Evolutionary conservation across 2,888 invertebrate species (phyloP).

Genomic region (Coenonympha glycerion): DNA sequence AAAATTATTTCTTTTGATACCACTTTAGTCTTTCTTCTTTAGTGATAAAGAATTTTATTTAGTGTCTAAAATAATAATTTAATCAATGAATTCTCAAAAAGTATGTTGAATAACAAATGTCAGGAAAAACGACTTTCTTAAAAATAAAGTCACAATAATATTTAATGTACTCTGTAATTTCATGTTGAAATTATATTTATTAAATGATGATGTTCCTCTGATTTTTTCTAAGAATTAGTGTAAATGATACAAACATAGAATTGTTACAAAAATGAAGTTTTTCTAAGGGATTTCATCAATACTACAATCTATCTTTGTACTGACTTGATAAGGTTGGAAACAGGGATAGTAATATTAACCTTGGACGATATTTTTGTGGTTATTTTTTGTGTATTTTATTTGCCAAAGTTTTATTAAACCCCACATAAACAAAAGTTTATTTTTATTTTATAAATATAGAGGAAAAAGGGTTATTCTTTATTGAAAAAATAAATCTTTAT

Average conservation of each 20-base stretch:
- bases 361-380: conserved; percentile 31
- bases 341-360: conserved; percentile 36
- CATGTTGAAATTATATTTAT: too few relatives aligned
- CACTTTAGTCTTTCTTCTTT: too few relatives aligned
- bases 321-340: conserved; percentile 42
- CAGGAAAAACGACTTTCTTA: too few relatives aligned
- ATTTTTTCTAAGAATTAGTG: too few relatives aligned
- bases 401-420: conserved; percentile 32
- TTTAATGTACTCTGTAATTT: too few relatives aligned
- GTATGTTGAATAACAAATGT: not conserved
- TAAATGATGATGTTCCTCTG: too few relatives aligned
- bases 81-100: not conserved
- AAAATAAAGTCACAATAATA: too few relatives aligned
- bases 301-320: conserved; percentile 29
- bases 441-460: too few relatives aligned
- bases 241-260: not conserved
- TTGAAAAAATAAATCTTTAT: conserved; percentile 41
- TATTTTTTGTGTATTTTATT: conserved; percentile 29
- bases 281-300: not conserved
- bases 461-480: conserved; percentile 36
- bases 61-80: too few relatives aligned
- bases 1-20: too few relatives aligned
- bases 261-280: not conserved
- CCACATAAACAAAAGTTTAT: conserved; percentile 35
- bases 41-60: not conserved